phyloP scores from a whole-genome alignment of 2,113 vertebrate genomes.

The Megaptera novaeangliae region DNA sequence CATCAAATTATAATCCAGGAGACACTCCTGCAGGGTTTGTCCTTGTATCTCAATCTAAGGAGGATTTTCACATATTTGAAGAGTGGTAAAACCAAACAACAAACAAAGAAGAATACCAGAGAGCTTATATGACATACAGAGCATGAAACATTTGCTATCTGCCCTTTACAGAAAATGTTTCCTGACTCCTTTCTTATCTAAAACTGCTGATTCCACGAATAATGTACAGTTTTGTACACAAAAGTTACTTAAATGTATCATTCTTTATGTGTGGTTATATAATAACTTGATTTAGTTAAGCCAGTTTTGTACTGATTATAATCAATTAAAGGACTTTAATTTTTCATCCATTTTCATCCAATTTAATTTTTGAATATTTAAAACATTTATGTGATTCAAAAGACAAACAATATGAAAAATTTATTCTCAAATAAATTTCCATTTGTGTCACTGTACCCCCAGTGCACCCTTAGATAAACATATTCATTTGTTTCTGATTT shows the following conservation, averaged over 20 bases:
- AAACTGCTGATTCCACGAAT: not conserved
- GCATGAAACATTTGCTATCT: not conserved
- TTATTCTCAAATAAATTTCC: not conserved
- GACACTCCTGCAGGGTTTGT: not conserved
- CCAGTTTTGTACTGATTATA: not conserved
- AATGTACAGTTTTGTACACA: not conserved
- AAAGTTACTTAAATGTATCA: not conserved
- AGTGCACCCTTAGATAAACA: not conserved
- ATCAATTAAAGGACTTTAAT: not conserved
- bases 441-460: not conserved
- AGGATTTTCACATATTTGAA: not conserved
- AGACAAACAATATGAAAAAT: not conserved
- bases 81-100: not conserved
- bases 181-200: not conserved
- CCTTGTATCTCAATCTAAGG: not conserved
- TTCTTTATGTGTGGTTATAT: not conserved
- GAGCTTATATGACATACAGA: not conserved
- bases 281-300: not conserved
- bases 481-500: not conserved
- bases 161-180: not conserved
- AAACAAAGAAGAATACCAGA: not conserved
- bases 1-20: not conserved
- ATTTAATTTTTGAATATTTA: not conserved
- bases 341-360: not conserved
- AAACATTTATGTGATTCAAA: not conserved